These are phyloP conservation scores for Hetaerina titia DNA, from an alignment of 2,888 invertebrate genomes.

Conservation along the genomic window DNA sequence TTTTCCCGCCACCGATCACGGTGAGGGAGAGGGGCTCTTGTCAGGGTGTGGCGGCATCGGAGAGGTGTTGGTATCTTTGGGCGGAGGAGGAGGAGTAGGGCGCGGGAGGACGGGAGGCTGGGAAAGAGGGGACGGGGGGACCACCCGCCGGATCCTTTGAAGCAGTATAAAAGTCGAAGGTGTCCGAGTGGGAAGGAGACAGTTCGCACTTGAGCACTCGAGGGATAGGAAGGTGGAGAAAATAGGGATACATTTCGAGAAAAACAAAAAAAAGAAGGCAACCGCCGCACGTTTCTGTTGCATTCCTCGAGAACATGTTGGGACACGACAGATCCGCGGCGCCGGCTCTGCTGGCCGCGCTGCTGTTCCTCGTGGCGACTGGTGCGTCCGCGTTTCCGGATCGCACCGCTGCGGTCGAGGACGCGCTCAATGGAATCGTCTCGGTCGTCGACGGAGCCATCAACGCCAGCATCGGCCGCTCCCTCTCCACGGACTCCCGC, in stretches of 20 bases:
- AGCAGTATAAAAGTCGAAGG: conserved; percentile 42
- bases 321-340: background rate
- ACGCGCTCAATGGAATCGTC: conserved; percentile 58
- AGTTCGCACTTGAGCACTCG: conserved; percentile 17
- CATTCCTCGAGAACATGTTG: too few relatives aligned
- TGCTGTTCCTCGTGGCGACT: background rate
- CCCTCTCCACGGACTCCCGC: background rate
- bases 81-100: background rate
- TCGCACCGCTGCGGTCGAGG: conserved; percentile 68
- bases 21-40: background rate
- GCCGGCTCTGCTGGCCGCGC: background rate
- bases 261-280: too few relatives aligned
- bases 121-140: background rate
- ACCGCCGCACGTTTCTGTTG: too few relatives aligned
- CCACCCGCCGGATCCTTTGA: background rate
- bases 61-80: background rate
- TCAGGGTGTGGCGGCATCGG: conserved; percentile 40
- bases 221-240: background rate
- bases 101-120: background rate
- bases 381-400: conserved; percentile 37
- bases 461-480: conserved; percentile 73
- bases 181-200: background rate
- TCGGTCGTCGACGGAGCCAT: conserved; percentile 68
- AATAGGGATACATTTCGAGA: background rate
- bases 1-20: background rate